Evolutionary conservation across 2,888 invertebrate genomes (phyloP).

Genomic region (Lypha dubia): DNA sequence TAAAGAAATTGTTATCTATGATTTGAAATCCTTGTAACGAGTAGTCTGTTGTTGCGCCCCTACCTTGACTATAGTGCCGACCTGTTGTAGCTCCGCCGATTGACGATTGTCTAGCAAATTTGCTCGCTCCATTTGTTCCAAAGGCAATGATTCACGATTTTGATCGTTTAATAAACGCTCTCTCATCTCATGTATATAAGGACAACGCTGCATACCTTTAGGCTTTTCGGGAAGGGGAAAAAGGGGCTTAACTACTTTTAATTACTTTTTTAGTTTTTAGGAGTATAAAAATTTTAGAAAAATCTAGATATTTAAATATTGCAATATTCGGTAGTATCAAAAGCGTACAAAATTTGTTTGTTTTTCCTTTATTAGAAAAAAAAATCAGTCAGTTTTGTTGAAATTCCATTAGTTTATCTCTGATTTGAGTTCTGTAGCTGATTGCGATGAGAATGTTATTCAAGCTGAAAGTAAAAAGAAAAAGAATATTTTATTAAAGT

Average conservation of each 20-base stretch:
- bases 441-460: conserved; percentile 68
- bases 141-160: conserved; percentile 86
- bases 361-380: conserved; percentile 7
- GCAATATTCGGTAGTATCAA: conserved; percentile 47
- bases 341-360: conserved; percentile 36
- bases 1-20: conserved; percentile 31
- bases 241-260: conserved; percentile 8
- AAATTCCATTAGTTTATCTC: conserved; percentile 73
- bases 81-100: conserved; percentile 87
- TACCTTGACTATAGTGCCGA: conserved; percentile 95
- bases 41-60: conserved; percentile 82
- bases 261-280: background rate
- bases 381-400: conserved; percentile 78
- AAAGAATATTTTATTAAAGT: background rate
- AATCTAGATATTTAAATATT: conserved; percentile 23
- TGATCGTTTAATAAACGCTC: conserved; percentile 92
- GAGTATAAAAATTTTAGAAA: conserved; percentile 21
- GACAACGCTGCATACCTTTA: conserved; percentile 87
- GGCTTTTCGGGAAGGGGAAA: conserved; percentile 27
- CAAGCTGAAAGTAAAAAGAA: conserved; percentile 75
- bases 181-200: conserved; percentile 97
- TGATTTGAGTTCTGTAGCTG: background rate
- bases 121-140: conserved; percentile 86
- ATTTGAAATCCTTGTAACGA: conserved; percentile 81
- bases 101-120: conserved; percentile 83